Evolutionary conservation across 2,888 invertebrate genomes (phyloP).

Genomic region (Deroplatys truncata): DNA sequence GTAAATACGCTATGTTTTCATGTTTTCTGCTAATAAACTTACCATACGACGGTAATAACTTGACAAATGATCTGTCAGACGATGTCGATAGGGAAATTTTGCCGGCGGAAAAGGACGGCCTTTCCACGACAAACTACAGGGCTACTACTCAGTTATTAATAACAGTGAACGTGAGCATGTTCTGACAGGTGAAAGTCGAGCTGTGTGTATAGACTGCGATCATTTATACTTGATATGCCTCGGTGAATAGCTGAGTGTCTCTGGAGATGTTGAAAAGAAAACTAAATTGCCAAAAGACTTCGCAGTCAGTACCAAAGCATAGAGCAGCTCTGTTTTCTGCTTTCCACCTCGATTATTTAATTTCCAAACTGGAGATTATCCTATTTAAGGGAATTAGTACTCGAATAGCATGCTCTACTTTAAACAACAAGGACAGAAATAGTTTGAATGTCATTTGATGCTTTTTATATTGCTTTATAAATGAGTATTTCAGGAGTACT

Average conservation of each 20-base stretch:
- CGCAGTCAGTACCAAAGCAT: background rate
- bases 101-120: background rate
- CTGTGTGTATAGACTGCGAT: background rate
- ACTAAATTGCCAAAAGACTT: background rate
- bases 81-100: background rate
- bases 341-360: too few species aligned
- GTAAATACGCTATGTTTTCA: too few species aligned
- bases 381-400: too few species aligned
- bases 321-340: background rate
- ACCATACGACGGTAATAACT: background rate
- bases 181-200: background rate
- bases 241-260: background rate
- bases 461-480: too few species aligned
- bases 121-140: background rate
- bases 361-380: too few species aligned
- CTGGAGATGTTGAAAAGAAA: background rate
- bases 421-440: too few species aligned
- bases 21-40: background rate
- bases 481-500: too few species aligned
- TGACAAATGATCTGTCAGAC: background rate
- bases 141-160: background rate
- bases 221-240: background rate
- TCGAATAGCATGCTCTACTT: too few species aligned
- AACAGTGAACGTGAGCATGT: background rate
- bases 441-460: too few species aligned